phyloP scores from a whole-genome alignment of 2,888 invertebrate species.

The Aethes cnicana region DNA sequence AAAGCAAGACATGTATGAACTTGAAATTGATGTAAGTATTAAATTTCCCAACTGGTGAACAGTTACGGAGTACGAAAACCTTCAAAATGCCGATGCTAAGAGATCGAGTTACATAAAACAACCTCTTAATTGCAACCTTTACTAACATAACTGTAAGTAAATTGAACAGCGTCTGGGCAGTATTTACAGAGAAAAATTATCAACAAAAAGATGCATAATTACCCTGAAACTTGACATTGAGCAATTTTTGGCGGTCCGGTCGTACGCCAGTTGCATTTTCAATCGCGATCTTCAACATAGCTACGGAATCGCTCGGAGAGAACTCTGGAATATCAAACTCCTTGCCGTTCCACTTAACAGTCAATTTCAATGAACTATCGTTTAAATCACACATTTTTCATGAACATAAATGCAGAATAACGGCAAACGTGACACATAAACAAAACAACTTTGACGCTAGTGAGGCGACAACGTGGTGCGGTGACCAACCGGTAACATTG shows the following conservation, averaged over 20 bases:
- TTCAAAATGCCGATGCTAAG: too few relatives aligned
- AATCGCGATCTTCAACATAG: conserved; percentile 91
- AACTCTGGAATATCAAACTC: conserved; percentile 91
- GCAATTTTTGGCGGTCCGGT: conserved; percentile 95
- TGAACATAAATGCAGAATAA: conserved; percentile 42
- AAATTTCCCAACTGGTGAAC: too few relatives aligned
- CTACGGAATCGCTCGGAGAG: conserved; percentile 89
- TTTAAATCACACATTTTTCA: conserved; percentile 74
- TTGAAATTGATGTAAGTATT: too few relatives aligned
- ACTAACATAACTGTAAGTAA: background rate
- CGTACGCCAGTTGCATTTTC: conserved; percentile 94
- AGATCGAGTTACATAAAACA: conserved; percentile 26
- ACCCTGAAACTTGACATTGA: conserved; percentile 97
- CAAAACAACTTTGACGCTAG: conserved; percentile 50
- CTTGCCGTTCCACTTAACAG: conserved; percentile 96
- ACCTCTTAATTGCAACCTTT: conserved; percentile 2
- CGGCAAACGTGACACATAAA: conserved; percentile 66
- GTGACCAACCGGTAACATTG: too few relatives aligned
- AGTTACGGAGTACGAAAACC: too few relatives aligned
- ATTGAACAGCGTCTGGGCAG: background rate
- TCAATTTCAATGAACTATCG: conserved; percentile 79
- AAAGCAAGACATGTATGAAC: too few relatives aligned
- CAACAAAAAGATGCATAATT: conserved; percentile 40
- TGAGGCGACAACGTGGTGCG: conserved; percentile 7
- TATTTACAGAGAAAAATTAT: background rate